Base-by-base conservation (phyloP, 2,113 vertebrate species). In the Clarias gariepinus region DNA sequence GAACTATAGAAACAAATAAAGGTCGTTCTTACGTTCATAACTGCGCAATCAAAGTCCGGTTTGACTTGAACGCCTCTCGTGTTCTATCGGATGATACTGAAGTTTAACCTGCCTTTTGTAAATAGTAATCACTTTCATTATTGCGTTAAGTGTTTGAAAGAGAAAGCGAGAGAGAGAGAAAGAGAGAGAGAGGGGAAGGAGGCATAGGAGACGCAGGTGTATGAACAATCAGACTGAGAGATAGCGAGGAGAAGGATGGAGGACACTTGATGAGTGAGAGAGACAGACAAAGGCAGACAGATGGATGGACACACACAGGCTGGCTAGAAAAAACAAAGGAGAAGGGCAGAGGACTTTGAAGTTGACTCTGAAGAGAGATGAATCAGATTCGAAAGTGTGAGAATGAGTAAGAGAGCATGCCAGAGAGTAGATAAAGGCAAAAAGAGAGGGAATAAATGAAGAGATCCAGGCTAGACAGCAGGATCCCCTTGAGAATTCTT, bases 381-480 rank as follows among this genome's bases (percentile, higher is more conserved):
- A 85, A 85, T 74, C 41, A 33, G 52, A 60, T 58, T 89, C 10
- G 19, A 87, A 76, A 61, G 19, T 80, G 28, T 10, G 60, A 64
- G 41, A 78, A 53, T 25, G 21, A 85, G 19, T 19, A 25, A 77
- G 63, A 78, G 55, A 57, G 66, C 4, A 25, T 4, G 12, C 41
- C 55, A 78, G 52, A 80, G 55, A 80, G 28, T 60, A 85, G 78
- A 77, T 86, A 57, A 64, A 64, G 73, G 6, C 53, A 64, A n/a
- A n/a, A 63, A 86, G 16, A 71, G 25, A 60, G 25, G 33, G 80
- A 87, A 85, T 83, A 85, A 73, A 87, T 87, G 71, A 83, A 85
- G 78, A 71, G 73, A 78, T 76, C 61, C 3, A 8, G 41, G 60
- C 69, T 71, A 78, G 86, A 71, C 61, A 63, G 33, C n/a, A 71